These are phyloP conservation scores for Anarrhichthys ocellatus DNA, from an alignment of 2,113 vertebrate genomes.

Conservation along the genomic window DNA sequence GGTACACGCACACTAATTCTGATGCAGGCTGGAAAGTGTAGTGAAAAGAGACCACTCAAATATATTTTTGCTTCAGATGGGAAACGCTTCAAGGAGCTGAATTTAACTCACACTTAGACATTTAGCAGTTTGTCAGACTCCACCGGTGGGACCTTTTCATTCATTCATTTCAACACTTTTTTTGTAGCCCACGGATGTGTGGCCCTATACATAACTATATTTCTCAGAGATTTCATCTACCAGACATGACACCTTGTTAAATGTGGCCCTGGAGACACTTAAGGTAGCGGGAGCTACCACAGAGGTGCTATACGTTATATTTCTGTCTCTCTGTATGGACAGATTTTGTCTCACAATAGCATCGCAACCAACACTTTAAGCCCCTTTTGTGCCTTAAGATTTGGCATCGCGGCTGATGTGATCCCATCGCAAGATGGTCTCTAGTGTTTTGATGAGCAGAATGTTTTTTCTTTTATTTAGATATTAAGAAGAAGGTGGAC, in stretches of 20 bases:
- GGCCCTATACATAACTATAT: too few relatives aligned
- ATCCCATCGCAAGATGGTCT: too few relatives aligned
- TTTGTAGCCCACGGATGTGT: background rate
- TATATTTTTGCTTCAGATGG: background rate
- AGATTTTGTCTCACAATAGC: too few relatives aligned
- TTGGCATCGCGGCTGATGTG: too few relatives aligned
- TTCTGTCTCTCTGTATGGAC: too few relatives aligned
- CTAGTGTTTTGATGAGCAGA: background rate
- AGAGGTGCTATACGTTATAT: too few relatives aligned
- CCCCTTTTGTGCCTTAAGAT: too few relatives aligned
- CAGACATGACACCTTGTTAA: too few relatives aligned
- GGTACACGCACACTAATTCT: background rate
- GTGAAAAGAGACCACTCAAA: background rate
- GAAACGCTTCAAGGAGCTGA: background rate
- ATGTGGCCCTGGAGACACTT: too few relatives aligned
- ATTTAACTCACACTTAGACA: background rate
- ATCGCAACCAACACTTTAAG: too few relatives aligned
- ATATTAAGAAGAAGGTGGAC: background rate
- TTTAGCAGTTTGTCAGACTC: background rate
- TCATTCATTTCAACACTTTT: background rate
- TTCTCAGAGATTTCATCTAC: too few relatives aligned
- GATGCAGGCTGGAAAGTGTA: background rate
- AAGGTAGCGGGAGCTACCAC: too few relatives aligned
- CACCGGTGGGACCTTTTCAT: constrained; percentile 3
- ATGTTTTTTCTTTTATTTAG: background rate